These are phyloP conservation scores for Limnephilus auricula DNA, from an alignment of 2,888 invertebrate species.

Conservation along the genomic window DNA sequence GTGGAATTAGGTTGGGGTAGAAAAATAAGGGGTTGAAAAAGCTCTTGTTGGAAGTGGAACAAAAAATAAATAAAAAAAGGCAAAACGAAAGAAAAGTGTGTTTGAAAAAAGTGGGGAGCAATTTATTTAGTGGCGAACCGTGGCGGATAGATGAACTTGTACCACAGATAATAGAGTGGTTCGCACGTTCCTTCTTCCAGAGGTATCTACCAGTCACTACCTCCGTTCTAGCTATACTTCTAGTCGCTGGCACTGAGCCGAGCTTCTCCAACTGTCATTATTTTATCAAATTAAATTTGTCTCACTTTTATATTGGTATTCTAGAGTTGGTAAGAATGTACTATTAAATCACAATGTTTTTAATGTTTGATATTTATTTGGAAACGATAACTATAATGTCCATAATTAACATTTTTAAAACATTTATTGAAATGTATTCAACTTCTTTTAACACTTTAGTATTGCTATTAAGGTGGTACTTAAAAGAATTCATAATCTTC, in stretches of 20 bases:
- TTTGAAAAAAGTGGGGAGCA: conserved; percentile 65
- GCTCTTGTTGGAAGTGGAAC: conserved; percentile 57
- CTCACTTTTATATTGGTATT: too few species aligned
- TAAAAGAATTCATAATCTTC: too few species aligned
- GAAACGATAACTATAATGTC: too few species aligned
- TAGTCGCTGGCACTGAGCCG: background rate
- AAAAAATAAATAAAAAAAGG: conserved; percentile 62
- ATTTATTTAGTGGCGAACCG: conserved; percentile 66
- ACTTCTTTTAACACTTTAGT: too few species aligned
- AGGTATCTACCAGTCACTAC: background rate
- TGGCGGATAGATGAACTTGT: conserved; percentile 65
- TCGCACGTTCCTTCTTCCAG: conserved; percentile 49
- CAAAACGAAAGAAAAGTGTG: conserved; percentile 57
- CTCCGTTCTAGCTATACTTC: background rate
- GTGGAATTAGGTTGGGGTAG: conserved; percentile 46
- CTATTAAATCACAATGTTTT: too few species aligned
- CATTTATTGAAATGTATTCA: too few species aligned
- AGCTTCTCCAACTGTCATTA: background rate
- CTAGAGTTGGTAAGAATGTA: too few species aligned
- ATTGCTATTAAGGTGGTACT: too few species aligned
- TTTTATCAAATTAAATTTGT: background rate
- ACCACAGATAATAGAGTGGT: conserved; percentile 64
- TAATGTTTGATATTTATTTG: too few species aligned
- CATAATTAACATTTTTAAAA: too few species aligned
- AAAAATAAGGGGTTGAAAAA: conserved; percentile 60